Base-by-base conservation (phyloP, 2,113 vertebrate species). In the Cygnus atratus region DNA sequence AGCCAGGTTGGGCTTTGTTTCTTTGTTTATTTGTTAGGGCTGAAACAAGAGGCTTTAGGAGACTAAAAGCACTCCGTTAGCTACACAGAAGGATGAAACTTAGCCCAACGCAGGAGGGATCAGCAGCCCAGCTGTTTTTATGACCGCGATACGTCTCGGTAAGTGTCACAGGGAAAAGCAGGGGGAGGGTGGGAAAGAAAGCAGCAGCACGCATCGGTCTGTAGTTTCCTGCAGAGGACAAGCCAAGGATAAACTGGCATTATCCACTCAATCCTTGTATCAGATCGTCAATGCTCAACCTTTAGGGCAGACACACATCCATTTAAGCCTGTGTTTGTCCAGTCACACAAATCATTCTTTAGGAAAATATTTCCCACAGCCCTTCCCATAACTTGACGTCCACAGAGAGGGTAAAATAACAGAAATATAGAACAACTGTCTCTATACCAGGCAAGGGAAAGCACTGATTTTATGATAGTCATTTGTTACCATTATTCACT, bases 331-430 rank as follows among this genome's bases (percentile, higher is more conserved):
- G 54, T 93, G 92, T 97, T 96, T 96, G 76, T 93, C 88, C 95
- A 92, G 93, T 63, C 73, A 82, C 90, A 94, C 92, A 92, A 94
- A 96, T 93, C 73, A 96, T 87, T 84, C 92, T 82, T 84, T 93
- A 96, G 76, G 88, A 90, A 94, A 97, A 84, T 82, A 92, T 95
- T 97, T 97, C 94, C 92, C 94, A 94, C 95, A 96, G 92, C 48
- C 82, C 91, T 93, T 93, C 83, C 96, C 93, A 77, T 83, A 95
- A 96, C 91, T 87, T 92, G 92, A 95, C 3, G 50, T 95, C 95
- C 91, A 72, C 37, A 80, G 89, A 96, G 89, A 95, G 89, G 59
- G 78, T 87, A 95, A 94, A 93, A 90, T 74, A 92, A 52, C 94
- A 96, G 71, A 79, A 96, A 70, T 77, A 87, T 2, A 72, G 82